These are phyloP conservation scores for Alcedo atthis DNA, from an alignment of 2,797 vertebrate species.

Conservation along the genomic window DNA sequence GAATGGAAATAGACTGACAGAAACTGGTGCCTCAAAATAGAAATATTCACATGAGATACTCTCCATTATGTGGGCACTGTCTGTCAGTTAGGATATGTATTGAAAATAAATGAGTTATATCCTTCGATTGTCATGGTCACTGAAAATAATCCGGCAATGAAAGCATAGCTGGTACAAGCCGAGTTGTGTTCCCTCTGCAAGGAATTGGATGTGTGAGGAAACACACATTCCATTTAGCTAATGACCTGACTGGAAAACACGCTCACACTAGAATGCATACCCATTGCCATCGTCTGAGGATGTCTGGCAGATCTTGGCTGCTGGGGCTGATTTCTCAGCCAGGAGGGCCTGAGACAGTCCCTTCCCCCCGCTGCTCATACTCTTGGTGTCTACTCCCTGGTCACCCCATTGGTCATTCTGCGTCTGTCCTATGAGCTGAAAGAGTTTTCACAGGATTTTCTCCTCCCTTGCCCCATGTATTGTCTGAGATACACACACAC, in stretches of 20 bases:
- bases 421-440: background rate
- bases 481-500: background rate
- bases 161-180: background rate
- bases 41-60: background rate
- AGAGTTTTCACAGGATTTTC: background rate
- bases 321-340: background rate
- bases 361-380: background rate
- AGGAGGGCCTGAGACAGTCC: background rate
- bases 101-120: slow-evolving; percentile 26
- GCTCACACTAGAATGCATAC: rapidly evolving
- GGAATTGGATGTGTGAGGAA: background rate
- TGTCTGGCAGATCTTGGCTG: background rate
- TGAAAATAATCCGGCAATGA: background rate
- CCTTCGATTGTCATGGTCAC: background rate
- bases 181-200: background rate
- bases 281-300: rapidly evolving
- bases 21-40: slow-evolving; percentile 2
- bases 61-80: background rate
- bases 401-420: background rate
- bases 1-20: background rate
- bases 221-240: background rate
- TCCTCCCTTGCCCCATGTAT: rapidly evolving
- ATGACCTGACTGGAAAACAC: rapidly evolving
- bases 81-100: background rate
- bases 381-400: background rate